A percentile compares a stretch with the other conserved stretches of the same genome.
Evolutionary conservation across 92 coral and sea anemone genomes (phyloP).

Genomic region (Bergia puertoricense): DNA sequence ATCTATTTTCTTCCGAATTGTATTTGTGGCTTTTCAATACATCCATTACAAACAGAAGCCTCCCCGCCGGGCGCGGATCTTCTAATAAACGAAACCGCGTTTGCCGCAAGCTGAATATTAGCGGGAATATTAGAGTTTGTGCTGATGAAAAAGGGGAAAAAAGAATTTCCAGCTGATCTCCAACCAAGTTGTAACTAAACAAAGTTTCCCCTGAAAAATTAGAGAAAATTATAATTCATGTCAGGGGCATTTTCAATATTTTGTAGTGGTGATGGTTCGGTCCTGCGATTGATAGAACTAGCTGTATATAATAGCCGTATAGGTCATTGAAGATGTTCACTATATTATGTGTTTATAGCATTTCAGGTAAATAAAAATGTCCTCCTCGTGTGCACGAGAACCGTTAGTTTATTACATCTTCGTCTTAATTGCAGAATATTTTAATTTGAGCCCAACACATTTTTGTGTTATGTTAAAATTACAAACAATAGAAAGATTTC

Average conservation of each 20-base stretch:
- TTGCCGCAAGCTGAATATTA: slow-evolving; percentile 10
- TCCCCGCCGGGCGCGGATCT: neutral
- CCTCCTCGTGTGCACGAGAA: neutral
- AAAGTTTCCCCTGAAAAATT: no score
- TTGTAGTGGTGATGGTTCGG: no score
- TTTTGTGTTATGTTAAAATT: neutral
- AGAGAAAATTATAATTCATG: no score
- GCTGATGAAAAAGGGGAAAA: neutral
- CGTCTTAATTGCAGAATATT: no score
- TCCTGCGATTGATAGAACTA: no score
- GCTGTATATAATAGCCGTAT: no score
- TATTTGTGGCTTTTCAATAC: slow-evolving; percentile 6
- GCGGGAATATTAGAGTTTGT: neutral
- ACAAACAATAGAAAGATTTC: neutral
- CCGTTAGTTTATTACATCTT: neutral
- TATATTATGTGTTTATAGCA: neutral
- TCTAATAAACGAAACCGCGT: neutral
- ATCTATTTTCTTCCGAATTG: slow-evolving; percentile 6
- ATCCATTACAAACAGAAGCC: slow-evolving; percentile 15
- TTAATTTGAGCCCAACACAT: neutral
- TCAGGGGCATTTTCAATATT: no score
- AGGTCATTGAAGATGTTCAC: no score
- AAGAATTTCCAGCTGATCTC: neutral
- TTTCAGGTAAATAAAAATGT: no score
- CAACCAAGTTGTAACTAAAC: neutral